These are phyloP conservation scores for Solenopsis fugax DNA, from an alignment of 1,140 invertebrate genomes.

Conservation along the genomic window DNA sequence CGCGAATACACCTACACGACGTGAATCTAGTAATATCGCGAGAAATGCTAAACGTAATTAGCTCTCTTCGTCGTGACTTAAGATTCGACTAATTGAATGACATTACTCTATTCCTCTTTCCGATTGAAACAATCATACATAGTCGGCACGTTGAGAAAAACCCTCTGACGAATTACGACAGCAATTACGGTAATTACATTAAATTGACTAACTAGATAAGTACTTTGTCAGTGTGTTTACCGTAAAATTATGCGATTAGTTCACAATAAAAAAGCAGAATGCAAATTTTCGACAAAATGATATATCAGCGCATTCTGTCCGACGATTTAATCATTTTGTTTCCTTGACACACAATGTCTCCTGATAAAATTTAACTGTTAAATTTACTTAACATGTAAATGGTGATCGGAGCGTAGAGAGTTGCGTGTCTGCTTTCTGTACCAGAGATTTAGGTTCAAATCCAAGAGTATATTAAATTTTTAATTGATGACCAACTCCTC, in stretches of 20 bases:
- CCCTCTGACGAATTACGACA: neutral
- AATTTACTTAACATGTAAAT: neutral
- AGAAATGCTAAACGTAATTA: neutral
- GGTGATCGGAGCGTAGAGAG: no score
- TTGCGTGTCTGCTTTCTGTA: no score
- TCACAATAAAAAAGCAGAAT: neutral
- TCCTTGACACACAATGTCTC: neutral
- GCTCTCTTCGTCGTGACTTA: neutral
- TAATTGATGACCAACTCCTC: no score
- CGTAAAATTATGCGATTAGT: neutral
- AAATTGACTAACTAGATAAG: constrained; percentile 32
- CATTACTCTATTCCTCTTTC: neutral
- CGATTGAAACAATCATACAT: neutral
- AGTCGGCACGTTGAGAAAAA: neutral
- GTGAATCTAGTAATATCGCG: neutral
- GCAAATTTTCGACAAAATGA: neutral
- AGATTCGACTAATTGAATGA: constrained; percentile 3
- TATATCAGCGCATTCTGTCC: neutral
- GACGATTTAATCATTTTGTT: neutral
- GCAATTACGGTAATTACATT: constrained; percentile 28
- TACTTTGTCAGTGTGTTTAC: neutral
- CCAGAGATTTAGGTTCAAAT: no score
- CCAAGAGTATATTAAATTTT: no score
- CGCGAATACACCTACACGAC: neutral
- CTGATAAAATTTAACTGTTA: neutral